Evolutionary conservation across 1,140 invertebrate genomes (phyloP), one percentile per base, ranked within the genome.

Genomic region (Proctacanthus coquilletti): DNA sequence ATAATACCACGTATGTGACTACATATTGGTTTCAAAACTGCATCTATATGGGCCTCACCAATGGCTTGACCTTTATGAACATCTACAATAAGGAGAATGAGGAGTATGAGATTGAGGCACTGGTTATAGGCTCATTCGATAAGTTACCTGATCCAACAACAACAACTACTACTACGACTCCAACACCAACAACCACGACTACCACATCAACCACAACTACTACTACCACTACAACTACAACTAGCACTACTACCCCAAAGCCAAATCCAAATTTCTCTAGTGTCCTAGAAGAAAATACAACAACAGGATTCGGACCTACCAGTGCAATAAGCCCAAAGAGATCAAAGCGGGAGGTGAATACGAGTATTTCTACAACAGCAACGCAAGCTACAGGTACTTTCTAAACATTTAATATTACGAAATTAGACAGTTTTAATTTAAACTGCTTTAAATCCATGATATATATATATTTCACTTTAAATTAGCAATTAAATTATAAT

Each of bases 21-120:
- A 76, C 75, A 8, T 81, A 72, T 51, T 85, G 82, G 82, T 84
- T 83, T 49, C 64, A 83, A 30, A 74, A 84, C 50, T 85, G 80
- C 48, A 62, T 68, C 44, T 78, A 75, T 57, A 69, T 77, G 39
- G 80, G 77, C 25, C 56, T 69, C 39, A 72, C 73, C 0, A 62
- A 60, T 34, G 66, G 75, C 53, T 68, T 72, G 20, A 55, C 62
- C 17, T 74, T 79, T 41, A 49, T 56, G 35, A 71, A 70, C 41
- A 76, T 72, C 47, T 84, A 80, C 50, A 64, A 66, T 2, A 61
- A 64, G 43, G 52, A 71, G 11, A 71, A 73, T 50, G 48, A 59
- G 42, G 60, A 67, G n/a, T 70, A 77, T 48, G 59, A 63, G n/a
- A 55, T 84, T 34, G 77, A 82, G 59, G 75, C 71, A 2, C 57